Percentiles rank a stretch among this genome's conserved stretches.
These are phyloP conservation scores for Euborellia annulipes DNA, from an alignment of 1,140 invertebrate genomes.

Conservation along the genomic window DNA sequence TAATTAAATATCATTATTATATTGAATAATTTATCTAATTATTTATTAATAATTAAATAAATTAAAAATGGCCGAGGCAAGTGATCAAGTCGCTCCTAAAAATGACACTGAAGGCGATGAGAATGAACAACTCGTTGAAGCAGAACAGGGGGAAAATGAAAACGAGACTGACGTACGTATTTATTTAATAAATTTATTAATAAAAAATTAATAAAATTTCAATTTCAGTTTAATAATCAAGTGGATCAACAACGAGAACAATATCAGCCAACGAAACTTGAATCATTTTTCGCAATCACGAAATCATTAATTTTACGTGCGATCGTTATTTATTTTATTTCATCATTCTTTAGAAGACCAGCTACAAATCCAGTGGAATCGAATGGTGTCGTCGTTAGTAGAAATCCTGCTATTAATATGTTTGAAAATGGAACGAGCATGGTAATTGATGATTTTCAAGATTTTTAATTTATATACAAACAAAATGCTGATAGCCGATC, in stretches of 20 bases:
- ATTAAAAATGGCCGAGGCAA: too few species aligned
- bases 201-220: background rate
- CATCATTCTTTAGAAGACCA: constrained; percentile 68
- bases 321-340: constrained; percentile 87
- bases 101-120: too few species aligned
- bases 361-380: constrained; percentile 28
- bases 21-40: too few species aligned
- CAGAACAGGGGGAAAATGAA: too few species aligned
- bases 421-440: constrained; percentile 71
- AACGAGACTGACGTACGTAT: too few species aligned
- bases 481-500: too few species aligned
- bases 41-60: too few species aligned
- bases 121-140: too few species aligned
- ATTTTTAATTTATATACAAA: constrained; percentile 4
- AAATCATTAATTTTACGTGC: constrained; percentile 74
- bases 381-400: constrained; percentile 21
- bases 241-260: constrained; percentile 21
- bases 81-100: too few species aligned
- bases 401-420: constrained; percentile 54
- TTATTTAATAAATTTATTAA: too few species aligned
- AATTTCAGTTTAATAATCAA: constrained; percentile 10
- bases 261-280: constrained; percentile 48
- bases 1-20: too few species aligned
- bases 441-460: constrained; percentile 22
- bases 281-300: constrained; percentile 66